Base-by-base conservation (phyloP, 2,797 vertebrate genomes). In the Anguilla obscura region DNA sequence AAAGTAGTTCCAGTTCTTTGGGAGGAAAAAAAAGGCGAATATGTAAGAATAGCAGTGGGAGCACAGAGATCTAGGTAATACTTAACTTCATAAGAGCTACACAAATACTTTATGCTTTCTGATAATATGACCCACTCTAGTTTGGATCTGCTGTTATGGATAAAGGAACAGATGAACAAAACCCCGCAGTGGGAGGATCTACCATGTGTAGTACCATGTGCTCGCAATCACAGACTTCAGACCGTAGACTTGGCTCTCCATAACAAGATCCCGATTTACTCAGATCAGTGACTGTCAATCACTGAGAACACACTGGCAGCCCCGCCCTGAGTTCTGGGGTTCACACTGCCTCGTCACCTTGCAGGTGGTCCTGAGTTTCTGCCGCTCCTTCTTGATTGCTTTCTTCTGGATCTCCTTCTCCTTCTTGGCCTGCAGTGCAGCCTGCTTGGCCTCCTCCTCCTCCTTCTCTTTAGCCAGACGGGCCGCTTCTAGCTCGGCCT, bases 381-480 rank as follows among this genome's bases (percentile, higher is more conserved):
- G 98, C 87, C 98, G 95, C 96, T 99, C 99, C 90, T 99, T 99
- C 94, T 99, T 99, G 93, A 99, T 96, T 36, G 98, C 98, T 91
- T 99, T 99, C 95, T 99, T 99, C 96, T 99, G 98, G 84, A 98
- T 97, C 83, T 99, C 99, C 88, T 99, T 99, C 94, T 99, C 99
- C 50, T 98, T 99, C 94, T 99, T 99, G 71, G 96, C 96, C 93
- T 95, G 94, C 92, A 97, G 95, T 0, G 98, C 97, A 2, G 92
- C 97, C 92, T 98, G 98, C 90, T 97, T 97, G 36, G 97, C 96
- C 95, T 97, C 97, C 90, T 98, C 99, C 0, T 99, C 98, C 89
- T 99, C 98, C 89, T 99, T 99, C 92, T 99, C 98, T 91, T 97
- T 98, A 14, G 94, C 96, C 93, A 99, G 90, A 30, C 98, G 97